Evolutionary conservation across 1,140 invertebrate species (phyloP), one percentile per base, ranked within the genome.

Genomic region (Venustaconcha ellipsiformis): DNA sequence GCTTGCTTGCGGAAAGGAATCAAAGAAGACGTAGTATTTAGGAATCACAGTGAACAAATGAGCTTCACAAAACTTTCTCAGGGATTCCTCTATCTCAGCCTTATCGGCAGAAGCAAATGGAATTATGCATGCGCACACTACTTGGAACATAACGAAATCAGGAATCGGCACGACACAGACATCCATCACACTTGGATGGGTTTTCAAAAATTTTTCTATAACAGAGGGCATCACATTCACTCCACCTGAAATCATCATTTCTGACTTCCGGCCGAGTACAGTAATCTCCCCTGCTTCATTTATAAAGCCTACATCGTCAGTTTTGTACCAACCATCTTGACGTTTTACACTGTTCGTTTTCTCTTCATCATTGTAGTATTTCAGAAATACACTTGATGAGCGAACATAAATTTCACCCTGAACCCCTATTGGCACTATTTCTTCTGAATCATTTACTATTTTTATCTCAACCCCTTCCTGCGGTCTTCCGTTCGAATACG

Each of bases 291-390:
- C 70, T 75, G 82, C 37, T 64, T 68, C 56, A 81, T 69, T 79
- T 69, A 85, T 59, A 26, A 62, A 64, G 1, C 87, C 90, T 48
- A 91, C 74, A 78, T 91, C 90, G 37, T 90, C 90, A 14, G 88
- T 90, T 72, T 87, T 86, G 30, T 89, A 78, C 88, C 87, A 91
- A 1, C 90, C 91, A 66, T 92, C 91, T 1, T 65, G 65, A 64
- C 91, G 89, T 13, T 91, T 63, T 6, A 80, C 80, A 67, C 89
- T 85, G 26, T 78, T 78, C 12, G 90, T 91, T 66, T 87, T 84
- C 66, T 88, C 89, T 18, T 83, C 83, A 65, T 90, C 81, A 78
- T 84, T 87, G 75, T 82, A 97, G 89, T 99, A 99, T 2, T 94
- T 95, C 73, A 85, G 82, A 77, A 90, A 88, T 37, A 89, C 20